A percentile compares a stretch with the other conserved stretches of the same genome.
Evolutionary conservation across 2,113 vertebrate genomes (phyloP).

Genomic region (Pao palembangensis): DNA sequence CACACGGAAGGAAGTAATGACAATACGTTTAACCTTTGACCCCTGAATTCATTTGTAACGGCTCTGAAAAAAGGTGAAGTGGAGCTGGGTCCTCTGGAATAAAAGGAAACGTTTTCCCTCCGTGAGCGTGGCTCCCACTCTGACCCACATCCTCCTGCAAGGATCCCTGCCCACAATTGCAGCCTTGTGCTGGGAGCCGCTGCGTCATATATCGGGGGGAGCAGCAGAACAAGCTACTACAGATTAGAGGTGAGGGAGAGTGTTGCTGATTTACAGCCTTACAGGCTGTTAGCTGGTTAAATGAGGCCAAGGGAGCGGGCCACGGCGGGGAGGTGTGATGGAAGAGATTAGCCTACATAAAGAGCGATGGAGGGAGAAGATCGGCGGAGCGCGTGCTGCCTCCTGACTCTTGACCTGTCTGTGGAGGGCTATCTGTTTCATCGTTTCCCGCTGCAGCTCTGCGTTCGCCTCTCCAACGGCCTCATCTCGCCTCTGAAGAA

Average conservation of each 20-base stretch:
- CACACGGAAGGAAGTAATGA: background rate
- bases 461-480: no score
- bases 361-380: constrained; percentile 38
- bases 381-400: constrained; percentile 5
- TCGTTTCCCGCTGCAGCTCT: constrained; percentile 9
- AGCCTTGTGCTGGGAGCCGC: constrained; percentile 8
- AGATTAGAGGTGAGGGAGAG: constrained; percentile 46
- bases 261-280: constrained; percentile 57
- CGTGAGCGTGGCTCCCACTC: no score
- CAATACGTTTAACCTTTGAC: constrained; percentile 8
- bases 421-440: background rate
- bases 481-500: background rate
- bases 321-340: constrained; percentile 52
- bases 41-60: background rate
- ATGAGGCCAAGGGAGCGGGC: constrained; percentile 59
- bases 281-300: constrained; percentile 54
- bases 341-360: constrained; percentile 62
- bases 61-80: no score
- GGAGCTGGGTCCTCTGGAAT: no score
- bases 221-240: constrained; percentile 25
- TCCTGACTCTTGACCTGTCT: constrained; percentile 27
- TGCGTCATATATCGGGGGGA: constrained; percentile 52
- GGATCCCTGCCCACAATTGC: constrained; percentile 13
- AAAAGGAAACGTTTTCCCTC: no score
- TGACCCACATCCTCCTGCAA: background rate